Base-by-base conservation (phyloP, 1,140 invertebrate species). In the Drosophila pectinifera region DNA sequence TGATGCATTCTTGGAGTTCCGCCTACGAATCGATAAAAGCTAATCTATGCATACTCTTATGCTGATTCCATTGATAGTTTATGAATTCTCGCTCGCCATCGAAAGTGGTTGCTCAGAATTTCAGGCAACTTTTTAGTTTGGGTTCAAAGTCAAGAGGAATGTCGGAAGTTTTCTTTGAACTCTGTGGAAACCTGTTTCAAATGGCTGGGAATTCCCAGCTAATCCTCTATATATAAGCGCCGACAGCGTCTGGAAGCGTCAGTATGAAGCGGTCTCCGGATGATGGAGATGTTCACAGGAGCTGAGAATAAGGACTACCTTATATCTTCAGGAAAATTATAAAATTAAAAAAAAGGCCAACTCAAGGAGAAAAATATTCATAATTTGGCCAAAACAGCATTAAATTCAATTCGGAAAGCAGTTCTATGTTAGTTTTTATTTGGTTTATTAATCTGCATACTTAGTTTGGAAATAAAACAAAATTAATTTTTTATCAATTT, bases 81-180 rank as follows among this genome's bases (percentile, higher is more conserved):
- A 75, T 75, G 51, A 57, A 43, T 39, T 51, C 46, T 55, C 31
- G 34, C n/a, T 49, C 13, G 43, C 28, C 18, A 56, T 74, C 49
- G 72, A 74, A 74, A 74, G 70, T 54, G 57, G 70, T n/a, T 53
- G 51, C 38, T 62, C 61, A 59, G 70, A 54, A 74, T 36, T n/a
- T 38, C 13, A 54, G 13, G 18, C 43, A 39, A 74, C 49, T 53
- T 55, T 74, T 74, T 62, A 42, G 72, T 55, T 64, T 63, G 3
- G 58, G 70, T 74, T 48, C 72, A 74, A 74, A 39, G 57, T 51
- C 43, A 63, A 49, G 18, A 26, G 41, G 36, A 56, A 56, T 56
- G 73, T 64, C 78, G 81, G 82, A 81, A 78, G 63, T 48, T 77
- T 51, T 46, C 59, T 80, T 79, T 67, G 54, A 57, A 57, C 49